Base-by-base conservation (phyloP, 2,113 vertebrate species). In the Paracanthobrama guichenoti region DNA sequence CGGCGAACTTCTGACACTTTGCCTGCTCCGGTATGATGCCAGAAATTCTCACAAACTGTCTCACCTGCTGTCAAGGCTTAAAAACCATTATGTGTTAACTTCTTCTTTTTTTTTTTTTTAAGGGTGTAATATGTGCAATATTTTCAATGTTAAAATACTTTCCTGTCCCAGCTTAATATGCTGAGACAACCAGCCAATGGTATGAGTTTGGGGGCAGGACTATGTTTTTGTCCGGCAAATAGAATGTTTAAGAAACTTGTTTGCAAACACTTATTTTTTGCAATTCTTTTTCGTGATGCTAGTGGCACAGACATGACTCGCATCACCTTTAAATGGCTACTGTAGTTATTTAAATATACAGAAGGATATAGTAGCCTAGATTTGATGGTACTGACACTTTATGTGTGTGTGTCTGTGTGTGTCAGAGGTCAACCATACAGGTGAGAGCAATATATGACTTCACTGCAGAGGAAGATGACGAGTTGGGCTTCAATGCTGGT, bases 361-460 rank as follows among this genome's bases (percentile, higher is more conserved):
- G 2, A 44, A 46, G n/a, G 6, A 72, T 72, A 72, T 72, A 35
- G 35, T 14, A n/a, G 20, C 35, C 35, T 71, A 46, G 2, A 1
- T 72, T 72, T 46, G 46, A 46, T 24, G n/a, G n/a, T 24, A 72
- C 42, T 72, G 69, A 46, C 28, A 14, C 12, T 72, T 24, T n/a
- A 24, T 50, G 50, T 53, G 28, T 60, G 10, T 80, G 66, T 62
- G 18, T 82, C 26, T 86, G 44, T 77, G 24, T 72, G 74, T 84
- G 55, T 76, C 88, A 92, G 91, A 90, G 88, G 84, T 14, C 86
- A 6, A 0, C 4, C 1, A 3, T 90, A 88, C 81, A 96, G 92
- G 98, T 96, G 84, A 95, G 89, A 86, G 98, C 97, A 0, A 85
- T 99, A 53, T 98, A 97, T 0, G 92, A 97, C 93, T 99, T 99